Base-by-base conservation (phyloP, 2,113 vertebrate species). In the Platichthys flesus region DNA sequence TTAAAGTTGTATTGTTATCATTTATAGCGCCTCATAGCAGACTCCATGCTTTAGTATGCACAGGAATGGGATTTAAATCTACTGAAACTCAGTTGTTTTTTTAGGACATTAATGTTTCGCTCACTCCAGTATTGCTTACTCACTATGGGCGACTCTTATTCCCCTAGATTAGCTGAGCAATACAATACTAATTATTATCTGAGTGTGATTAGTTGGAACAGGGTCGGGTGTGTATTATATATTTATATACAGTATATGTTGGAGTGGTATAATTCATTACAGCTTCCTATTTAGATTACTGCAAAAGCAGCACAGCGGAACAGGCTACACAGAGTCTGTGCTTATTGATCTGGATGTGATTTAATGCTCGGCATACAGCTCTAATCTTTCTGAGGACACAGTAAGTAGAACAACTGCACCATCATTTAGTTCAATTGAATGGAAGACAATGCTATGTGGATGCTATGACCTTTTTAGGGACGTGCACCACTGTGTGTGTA, bases 261-360 rank as follows among this genome's bases (percentile, higher is more conserved):
- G 42, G 51, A 66, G 66, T 54, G 59, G 60, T 31, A 62, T 58
- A 74, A 76, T 79, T 85, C 72, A 81, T 88, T 88, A 76, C 35
- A 57, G 57, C 74, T 78, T 69, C 18, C 54, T 83, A 21, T 81
- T 84, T 75, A 75, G 74, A 70, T 45, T 71, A 68, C 78, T 78
- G 71, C 69, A 82, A 56, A 77, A 58, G 73, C 75, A 78, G 80
- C 83, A 67, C 83, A 81, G 84, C 81, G 81, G 70, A 88, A 72
- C 69, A 83, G 59, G 60, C 69, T 68, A 74, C 65, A 35, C 68
- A 35, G 66, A 67, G 72, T 49, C 73, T 42, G 40, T 75, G 70
- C 23, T 80, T 88, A 90, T 90, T 88, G 88, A 91, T 89, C 76
- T 79, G 63, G 57, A 65, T 81, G 68, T 78, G 77, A 89, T 86